Conservation (phyloP, 2,797 vertebrate species). For the Thaleichthys pacificus region DNA sequence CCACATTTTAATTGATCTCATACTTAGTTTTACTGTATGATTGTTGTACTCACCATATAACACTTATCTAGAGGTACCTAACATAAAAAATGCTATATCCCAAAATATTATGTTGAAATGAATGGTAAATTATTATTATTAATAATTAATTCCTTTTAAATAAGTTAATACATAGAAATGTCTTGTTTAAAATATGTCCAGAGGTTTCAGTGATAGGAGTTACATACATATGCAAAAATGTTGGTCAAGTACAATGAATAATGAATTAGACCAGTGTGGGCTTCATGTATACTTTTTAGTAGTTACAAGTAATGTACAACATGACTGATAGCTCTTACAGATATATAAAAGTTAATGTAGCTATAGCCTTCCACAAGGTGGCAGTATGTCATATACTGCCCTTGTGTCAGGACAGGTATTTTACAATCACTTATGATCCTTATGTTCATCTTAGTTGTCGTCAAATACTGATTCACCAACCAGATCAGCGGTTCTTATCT, state of each 20-base stretch:
- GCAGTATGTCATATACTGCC: slow-evolving; percentile 68
- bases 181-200: background rate
- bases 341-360: slow-evolving; percentile 75
- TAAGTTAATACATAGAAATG: background rate
- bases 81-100: too few species aligned
- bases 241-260: background rate
- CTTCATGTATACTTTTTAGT: slow-evolving; percentile 73
- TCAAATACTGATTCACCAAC: slow-evolving; percentile 12
- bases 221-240: slow-evolving; percentile 10
- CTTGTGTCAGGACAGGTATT: slow-evolving; percentile 66
- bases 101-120: too few species aligned
- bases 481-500: slow-evolving; percentile 31
- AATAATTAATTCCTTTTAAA: background rate
- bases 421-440: slow-evolving; percentile 75
- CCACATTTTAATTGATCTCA: too few species aligned
- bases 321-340: slow-evolving; percentile 75
- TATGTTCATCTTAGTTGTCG: too few species aligned
- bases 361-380: slow-evolving; percentile 61
- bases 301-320: slow-evolving; percentile 72
- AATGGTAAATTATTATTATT: too few species aligned
- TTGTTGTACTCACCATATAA: too few species aligned
- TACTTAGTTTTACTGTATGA: too few species aligned
- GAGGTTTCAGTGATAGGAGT: background rate
- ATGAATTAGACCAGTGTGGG: background rate
- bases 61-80: too few species aligned